Conservation (phyloP, 2,113 vertebrate genomes). For the Mesitornis unicolor region DNA sequence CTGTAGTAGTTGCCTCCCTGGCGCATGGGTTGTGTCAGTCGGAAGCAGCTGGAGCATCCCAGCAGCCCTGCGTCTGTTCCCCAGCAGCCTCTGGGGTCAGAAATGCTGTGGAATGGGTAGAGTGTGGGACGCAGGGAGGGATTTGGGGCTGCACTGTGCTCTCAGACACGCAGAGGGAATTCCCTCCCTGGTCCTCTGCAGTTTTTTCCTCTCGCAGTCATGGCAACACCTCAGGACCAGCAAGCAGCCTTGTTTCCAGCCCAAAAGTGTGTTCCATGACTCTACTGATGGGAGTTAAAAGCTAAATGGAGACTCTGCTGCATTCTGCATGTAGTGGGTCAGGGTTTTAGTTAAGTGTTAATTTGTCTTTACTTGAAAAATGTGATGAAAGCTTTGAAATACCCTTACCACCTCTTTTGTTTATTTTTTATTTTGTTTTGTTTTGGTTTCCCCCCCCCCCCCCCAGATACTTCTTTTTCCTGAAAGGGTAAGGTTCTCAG, state of each 20-base stretch:
- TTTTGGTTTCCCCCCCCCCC: too few relatives aligned
- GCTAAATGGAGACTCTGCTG: neutral
- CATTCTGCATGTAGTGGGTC: neutral
- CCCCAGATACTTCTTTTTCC: too few relatives aligned
- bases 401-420: neutral
- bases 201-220: neutral
- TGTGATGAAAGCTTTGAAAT: neutral
- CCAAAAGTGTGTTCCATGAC: neutral
- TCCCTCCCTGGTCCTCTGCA: neutral
- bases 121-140: accelerated
- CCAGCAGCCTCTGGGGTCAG: neutral
- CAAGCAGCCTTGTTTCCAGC: neutral
- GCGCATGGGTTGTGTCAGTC: neutral
- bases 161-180: neutral
- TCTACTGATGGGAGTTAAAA: neutral
- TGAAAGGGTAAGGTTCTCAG: too few relatives aligned
- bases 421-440: neutral
- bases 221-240: neutral
- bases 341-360: neutral
- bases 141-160: neutral
- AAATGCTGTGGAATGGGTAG: too few relatives aligned
- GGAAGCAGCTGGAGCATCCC: neutral
- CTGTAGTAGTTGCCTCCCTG: neutral
- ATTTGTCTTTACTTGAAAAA: neutral
- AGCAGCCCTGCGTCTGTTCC: neutral